phyloP scores from a whole-genome alignment of 2,797 vertebrate species.

The Leptodactylus fallax region DNA sequence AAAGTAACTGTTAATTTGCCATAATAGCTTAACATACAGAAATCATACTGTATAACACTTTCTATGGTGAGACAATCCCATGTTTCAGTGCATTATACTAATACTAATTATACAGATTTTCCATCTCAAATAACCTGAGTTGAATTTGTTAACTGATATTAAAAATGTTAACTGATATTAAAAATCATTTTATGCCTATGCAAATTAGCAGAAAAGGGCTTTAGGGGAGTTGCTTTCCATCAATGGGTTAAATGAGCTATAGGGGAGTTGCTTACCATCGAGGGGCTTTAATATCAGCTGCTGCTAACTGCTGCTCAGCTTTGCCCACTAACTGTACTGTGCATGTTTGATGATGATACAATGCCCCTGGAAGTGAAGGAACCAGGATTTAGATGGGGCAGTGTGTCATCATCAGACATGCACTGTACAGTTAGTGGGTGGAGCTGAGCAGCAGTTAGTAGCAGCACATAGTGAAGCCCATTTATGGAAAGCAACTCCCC shows the following conservation, averaged over 20 bases:
- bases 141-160: constrained; percentile 1
- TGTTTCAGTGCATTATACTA: too few species aligned
- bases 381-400: too few species aligned
- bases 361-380: too few species aligned
- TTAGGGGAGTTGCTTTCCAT: not conserved
- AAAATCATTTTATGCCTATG: not conserved
- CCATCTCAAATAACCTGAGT: not conserved
- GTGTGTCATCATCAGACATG: too few species aligned
- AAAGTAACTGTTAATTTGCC: not conserved
- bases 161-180: not conserved
- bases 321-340: too few species aligned
- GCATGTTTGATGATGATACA: too few species aligned
- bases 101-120: too few species aligned
- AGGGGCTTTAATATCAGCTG: not conserved
- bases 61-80: not conserved
- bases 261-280: not conserved
- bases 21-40: not conserved
- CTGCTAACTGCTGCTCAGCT: too few species aligned
- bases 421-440: too few species aligned
- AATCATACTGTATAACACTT: not conserved
- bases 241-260: not conserved
- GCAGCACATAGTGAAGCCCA: too few species aligned
- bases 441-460: too few species aligned
- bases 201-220: not conserved
- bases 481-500: too few species aligned